phyloP scores from a whole-genome alignment of 2,797 vertebrate species.

The Cynopterus sphinx region DNA sequence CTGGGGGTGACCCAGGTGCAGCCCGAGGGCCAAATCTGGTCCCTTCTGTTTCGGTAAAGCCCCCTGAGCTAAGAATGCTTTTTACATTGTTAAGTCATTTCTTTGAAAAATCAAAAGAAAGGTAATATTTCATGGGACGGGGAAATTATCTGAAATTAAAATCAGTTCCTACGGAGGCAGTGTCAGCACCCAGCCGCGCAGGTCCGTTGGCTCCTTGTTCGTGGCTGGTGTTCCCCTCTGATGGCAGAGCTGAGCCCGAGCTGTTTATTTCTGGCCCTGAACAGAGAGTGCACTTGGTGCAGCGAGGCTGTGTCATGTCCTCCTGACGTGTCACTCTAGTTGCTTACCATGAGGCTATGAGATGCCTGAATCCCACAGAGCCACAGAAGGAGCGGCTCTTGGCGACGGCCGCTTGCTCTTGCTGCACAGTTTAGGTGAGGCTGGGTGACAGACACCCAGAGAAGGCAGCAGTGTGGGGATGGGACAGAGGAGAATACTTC shows the following conservation, averaged over 20 bases:
- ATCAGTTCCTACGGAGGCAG: background rate
- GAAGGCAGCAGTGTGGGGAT: accelerated
- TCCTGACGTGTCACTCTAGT: accelerated
- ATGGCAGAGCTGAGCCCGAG: background rate
- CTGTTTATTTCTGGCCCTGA: background rate
- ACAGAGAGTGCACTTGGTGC: background rate
- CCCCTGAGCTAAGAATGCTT: background rate
- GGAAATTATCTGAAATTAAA: background rate
- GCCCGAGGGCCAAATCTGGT: background rate
- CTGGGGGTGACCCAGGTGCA: background rate
- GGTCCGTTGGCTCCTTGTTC: accelerated
- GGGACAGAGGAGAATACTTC: background rate
- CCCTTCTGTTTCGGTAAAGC: background rate
- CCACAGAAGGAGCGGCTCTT: background rate
- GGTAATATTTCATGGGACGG: background rate
- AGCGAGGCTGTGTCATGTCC: background rate
- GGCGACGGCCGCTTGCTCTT: background rate
- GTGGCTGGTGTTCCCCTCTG: accelerated
- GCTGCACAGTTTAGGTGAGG: background rate
- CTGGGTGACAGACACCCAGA: background rate
- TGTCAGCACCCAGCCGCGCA: accelerated
- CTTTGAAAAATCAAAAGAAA: background rate
- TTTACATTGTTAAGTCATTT: background rate
- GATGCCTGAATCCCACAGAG: accelerated
- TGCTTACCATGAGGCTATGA: accelerated